Base-by-base conservation (phyloP, 2,888 invertebrate genomes). In the Spodoptera picta region DNA sequence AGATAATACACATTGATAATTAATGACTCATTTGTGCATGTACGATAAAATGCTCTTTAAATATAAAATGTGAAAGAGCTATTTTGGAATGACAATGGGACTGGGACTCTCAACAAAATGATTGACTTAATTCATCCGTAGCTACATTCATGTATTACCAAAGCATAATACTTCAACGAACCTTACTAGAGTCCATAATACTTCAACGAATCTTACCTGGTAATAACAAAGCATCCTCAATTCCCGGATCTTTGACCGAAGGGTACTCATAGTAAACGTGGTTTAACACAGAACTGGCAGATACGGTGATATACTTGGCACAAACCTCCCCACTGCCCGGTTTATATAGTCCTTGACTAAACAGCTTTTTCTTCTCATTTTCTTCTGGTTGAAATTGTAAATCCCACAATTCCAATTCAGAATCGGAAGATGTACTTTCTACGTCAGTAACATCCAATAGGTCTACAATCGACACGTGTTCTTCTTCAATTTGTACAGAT, bases 201-300 rank as follows among this genome's bases (percentile, higher is more conserved):
- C 19, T 19, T 19, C 19, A 19, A 19, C 19, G 2, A 19, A 19
- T 19, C 19, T 19, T 19, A 60, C 65, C 56, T 53, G 69, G 52
- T 27, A n/a, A 36, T 3, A 87, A 45, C 10, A 93, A 73, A 1
- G 92, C 92, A 4, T 76, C 66, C n/a, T 74, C 59, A 31, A 93
- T 89, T 0, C 92, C 92, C 31, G 93, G 93, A 63, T 93, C 91
- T 12, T 27, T 2, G 4, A 93, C 83, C 9, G 84, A 72, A 0
- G 93, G 93, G 57, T 92, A 94, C 44, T 84, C 83, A 58, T 82
- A 92, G 64, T 91, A 92, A 0, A 83, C 81, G 60, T 94, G 92
- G n/a, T 73, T 79, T 0, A 89, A 64, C 2, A 93, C 71, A 1
- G 82, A 80, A 51, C 89, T 90, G 23, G 80, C 81, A 3, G 90